A percentile compares a stretch with the other conserved stretches of the same genome.
These are phyloP conservation scores for Drosophila affinis DNA, from an alignment of 2,888 invertebrate species.

Conservation along the genomic window DNA sequence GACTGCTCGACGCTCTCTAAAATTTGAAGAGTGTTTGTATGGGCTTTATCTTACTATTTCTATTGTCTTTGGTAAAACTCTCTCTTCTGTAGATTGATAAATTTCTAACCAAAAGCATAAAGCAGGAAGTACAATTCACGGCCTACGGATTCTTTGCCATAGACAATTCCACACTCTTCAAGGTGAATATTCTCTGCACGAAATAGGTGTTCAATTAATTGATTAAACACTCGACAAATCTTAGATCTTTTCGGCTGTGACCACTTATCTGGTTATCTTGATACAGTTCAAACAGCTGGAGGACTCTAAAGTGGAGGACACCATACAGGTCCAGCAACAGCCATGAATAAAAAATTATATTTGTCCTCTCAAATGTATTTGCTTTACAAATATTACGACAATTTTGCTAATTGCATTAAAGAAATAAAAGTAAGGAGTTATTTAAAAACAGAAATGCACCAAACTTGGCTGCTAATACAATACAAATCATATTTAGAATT, in stretches of 20 bases:
- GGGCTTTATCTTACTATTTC: neutral
- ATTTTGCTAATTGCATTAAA: constrained; percentile 62
- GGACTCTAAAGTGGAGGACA: constrained; percentile 78
- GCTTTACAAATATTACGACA: constrained; percentile 64
- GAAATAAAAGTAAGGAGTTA: constrained; percentile 24
- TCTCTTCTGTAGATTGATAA: constrained; percentile 78
- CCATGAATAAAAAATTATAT: constrained; percentile 2
- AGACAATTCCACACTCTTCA: constrained; percentile 82
- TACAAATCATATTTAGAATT: constrained; percentile 33
- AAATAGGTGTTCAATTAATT: neutral
- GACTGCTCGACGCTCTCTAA: too few relatives aligned
- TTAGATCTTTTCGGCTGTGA: constrained; percentile 83
- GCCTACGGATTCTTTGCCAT: constrained; percentile 83
- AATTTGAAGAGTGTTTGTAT: too few relatives aligned
- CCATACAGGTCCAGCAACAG: constrained; percentile 21
- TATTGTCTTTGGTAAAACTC: too few relatives aligned
- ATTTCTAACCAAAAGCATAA: constrained; percentile 82
- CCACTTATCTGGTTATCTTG: constrained; percentile 83
- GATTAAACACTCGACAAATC: neutral
- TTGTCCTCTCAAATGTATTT: constrained; percentile 52
- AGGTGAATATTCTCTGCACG: constrained; percentile 63
- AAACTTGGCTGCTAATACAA: constrained; percentile 25
- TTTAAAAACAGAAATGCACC: constrained; percentile 20
- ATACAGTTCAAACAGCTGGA: constrained; percentile 83
- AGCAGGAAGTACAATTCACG: constrained; percentile 82